Base-by-base conservation (phyloP, 2,797 vertebrate species). In the Halcyon badia region DNA sequence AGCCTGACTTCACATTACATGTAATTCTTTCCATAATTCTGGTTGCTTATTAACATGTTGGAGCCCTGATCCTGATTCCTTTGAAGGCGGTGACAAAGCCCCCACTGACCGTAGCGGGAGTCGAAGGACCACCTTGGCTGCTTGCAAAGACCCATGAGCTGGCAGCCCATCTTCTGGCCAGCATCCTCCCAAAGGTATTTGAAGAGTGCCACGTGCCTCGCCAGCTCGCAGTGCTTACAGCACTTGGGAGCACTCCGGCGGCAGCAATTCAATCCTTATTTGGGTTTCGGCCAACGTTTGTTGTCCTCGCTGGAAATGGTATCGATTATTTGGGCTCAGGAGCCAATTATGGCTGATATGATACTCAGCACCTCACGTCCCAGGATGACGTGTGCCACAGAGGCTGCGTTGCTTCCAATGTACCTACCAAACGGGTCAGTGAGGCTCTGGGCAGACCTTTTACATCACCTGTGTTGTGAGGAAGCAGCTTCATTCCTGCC, bases 251-350 rank as follows among this genome's bases (percentile, higher is more conserved):
- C 0, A 0, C 64, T 83, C 52, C 2, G 0, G 83, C 0, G 0
- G 72, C 72, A 83, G 48, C 68, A 75, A 2, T 84, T 87, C 73
- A 81, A 2, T 87, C 22, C 1, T 35, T 69, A 0, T 31, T 86
- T 94, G 95, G 82, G 44, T 86, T 80, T 83, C 4, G 1, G 85
- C 82, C 95, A 93, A 17, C 5, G 3, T 93, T 95, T 94, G 35
- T 83, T 95, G 95, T 90, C 72, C 72, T 94, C 82, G 5, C 90
- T 95, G 93, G 76, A 83, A 91, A 68, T 37, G 14, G 33, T 70
- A 90, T 94, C 64, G 83, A 93, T 93, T 88, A 37, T 52, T 90
- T 72, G 65, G 86, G n/a, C 69, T 93, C 44, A 52, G 79, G 33
- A 95, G 71, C 75, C 76, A 87, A 10, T 88, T 89, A 15, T 25